phyloP scores from a whole-genome alignment of 2,113 vertebrate genomes.

The Aythya baeri region DNA sequence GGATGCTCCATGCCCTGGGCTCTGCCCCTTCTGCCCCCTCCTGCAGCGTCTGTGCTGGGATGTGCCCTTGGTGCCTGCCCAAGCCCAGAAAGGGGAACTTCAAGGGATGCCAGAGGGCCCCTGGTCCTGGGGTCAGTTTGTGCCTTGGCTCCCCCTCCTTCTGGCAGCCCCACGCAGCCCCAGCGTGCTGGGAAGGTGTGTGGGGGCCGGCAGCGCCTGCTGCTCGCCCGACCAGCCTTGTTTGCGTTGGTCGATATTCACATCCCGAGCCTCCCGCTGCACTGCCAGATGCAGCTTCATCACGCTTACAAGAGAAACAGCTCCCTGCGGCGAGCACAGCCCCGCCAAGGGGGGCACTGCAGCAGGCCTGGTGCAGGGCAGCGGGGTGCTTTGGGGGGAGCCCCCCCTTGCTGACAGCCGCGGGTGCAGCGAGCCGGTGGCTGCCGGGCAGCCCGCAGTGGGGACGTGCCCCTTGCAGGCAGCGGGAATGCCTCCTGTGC shows the following conservation, averaged over 20 bases:
- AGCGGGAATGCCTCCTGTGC: neutral
- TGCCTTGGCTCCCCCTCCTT: rapidly evolving
- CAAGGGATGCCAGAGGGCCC: no score
- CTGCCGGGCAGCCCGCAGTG: neutral
- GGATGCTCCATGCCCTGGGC: rapidly evolving
- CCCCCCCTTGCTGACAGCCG: neutral
- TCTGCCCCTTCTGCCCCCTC: neutral
- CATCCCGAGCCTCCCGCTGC: neutral
- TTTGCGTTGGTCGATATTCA: neutral
- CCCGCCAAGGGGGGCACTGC: neutral
- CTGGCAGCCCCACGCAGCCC: neutral
- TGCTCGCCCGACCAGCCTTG: rapidly evolving
- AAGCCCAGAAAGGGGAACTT: neutral
- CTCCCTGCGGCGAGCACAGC: neutral
- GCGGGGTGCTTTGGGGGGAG: rapidly evolving
- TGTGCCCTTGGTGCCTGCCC: neutral
- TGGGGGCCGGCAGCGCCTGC: neutral
- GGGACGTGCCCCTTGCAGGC: rapidly evolving
- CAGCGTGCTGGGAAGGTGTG: neutral
- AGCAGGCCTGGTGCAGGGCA: neutral
- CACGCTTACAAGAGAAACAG: neutral
- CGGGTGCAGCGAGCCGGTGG: neutral
- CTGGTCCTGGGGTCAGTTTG: rapidly evolving
- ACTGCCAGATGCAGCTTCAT: neutral
- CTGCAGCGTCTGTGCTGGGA: neutral